Conservation (phyloP, 2,888 invertebrate species). For the Oxyteleia sp. region DNA sequence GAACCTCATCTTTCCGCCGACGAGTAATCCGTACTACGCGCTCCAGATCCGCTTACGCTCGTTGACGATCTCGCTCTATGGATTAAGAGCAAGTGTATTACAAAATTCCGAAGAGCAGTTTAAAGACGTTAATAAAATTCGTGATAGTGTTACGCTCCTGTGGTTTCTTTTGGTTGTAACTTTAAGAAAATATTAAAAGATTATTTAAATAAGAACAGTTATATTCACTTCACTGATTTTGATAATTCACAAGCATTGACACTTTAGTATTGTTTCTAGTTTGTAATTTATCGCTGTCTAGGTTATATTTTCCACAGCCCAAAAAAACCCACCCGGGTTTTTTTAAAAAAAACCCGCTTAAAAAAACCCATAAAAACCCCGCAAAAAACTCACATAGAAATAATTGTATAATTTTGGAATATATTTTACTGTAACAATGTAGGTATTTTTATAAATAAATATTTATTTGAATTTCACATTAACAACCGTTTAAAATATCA, state of each 20-base stretch:
- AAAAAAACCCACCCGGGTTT: too few relatives aligned
- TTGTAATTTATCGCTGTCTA: background rate
- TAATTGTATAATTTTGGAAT: too few relatives aligned
- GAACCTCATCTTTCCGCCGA: too few relatives aligned
- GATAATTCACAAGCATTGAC: background rate
- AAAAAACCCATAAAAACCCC: too few relatives aligned
- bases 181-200: slow-evolving; percentile 7
- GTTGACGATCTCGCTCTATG: slow-evolving; percentile 59
- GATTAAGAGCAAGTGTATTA: slow-evolving; percentile 68
- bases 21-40: too few relatives aligned
- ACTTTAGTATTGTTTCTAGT: background rate
- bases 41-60: slow-evolving; percentile 68
- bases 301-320: too few relatives aligned
- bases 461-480: too few relatives aligned
- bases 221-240: slow-evolving; percentile 13
- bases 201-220: slow-evolving; percentile 28
- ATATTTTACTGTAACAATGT: too few relatives aligned
- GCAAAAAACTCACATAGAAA: too few relatives aligned
- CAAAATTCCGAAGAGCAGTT: slow-evolving; percentile 54
- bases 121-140: slow-evolving; percentile 64
- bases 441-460: too few relatives aligned
- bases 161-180: slow-evolving; percentile 15
- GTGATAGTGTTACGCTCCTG: slow-evolving; percentile 21
- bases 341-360: too few relatives aligned
- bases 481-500: too few relatives aligned